phyloP scores from a whole-genome alignment of 2,888 invertebrate species.

The Phragmatobia fuliginosa region DNA sequence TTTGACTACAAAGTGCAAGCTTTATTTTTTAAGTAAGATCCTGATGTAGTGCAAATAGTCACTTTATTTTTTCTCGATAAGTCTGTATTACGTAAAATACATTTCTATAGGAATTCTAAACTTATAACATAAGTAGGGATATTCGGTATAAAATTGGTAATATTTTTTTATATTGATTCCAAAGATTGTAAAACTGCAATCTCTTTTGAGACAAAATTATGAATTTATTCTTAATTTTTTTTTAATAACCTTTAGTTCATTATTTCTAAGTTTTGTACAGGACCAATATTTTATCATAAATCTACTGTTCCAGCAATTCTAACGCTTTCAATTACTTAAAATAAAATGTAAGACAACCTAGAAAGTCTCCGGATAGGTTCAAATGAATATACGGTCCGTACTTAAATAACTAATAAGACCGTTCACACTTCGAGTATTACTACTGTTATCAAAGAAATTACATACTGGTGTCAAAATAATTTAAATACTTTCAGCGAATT shows the following conservation, averaged over 20 bases:
- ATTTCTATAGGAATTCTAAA: too few relatives aligned
- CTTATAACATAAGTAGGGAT: too few relatives aligned
- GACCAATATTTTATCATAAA: not conserved
- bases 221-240: too few relatives aligned
- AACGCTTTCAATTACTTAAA: not conserved
- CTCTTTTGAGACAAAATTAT: too few relatives aligned
- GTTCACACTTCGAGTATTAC: not conserved
- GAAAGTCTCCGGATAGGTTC: not conserved
- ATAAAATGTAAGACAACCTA: not conserved
- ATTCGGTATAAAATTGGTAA: too few relatives aligned
- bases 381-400: not conserved
- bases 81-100: not conserved
- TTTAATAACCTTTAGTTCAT: too few relatives aligned
- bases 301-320: too few relatives aligned
- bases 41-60: not conserved
- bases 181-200: too few relatives aligned
- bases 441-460: not conserved
- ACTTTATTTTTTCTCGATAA: not conserved
- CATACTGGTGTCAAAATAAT: not conserved
- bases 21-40: not conserved
- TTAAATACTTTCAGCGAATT: not conserved
- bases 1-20: not conserved
- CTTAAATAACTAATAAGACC: not conserved
- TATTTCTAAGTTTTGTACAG: not conserved
- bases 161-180: too few relatives aligned